Conservation (phyloP, 2,888 invertebrate species). For the Rhimphoctona megacephalus region DNA sequence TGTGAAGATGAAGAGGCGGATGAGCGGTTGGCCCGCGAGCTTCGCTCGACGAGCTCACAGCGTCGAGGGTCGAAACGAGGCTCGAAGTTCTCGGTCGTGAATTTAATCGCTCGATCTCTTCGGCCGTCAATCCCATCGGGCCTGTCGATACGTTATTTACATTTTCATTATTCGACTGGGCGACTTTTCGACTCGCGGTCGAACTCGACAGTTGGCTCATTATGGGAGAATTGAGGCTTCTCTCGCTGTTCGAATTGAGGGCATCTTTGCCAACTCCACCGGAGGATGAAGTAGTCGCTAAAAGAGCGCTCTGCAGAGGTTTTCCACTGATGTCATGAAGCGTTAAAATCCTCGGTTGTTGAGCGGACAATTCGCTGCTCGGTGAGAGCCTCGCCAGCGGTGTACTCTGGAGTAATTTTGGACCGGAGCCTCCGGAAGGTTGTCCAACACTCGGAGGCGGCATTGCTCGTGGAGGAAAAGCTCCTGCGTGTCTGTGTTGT, state of each 20-base stretch:
- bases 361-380: conserved; percentile 95
- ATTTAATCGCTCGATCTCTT: conserved; percentile 96
- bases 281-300: conserved; percentile 95
- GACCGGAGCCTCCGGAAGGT: conserved; percentile 84
- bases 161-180: conserved; percentile 88
- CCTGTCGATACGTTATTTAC: conserved; percentile 87
- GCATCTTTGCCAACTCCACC: conserved; percentile 95
- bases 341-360: conserved; percentile 96
- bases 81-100: conserved; percentile 95
- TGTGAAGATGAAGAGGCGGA: conserved; percentile 89
- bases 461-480: conserved; percentile 90
- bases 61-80: conserved; percentile 94
- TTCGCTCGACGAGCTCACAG: conserved; percentile 96
- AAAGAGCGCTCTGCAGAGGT: conserved; percentile 94
- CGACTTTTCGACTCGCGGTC: conserved; percentile 91
- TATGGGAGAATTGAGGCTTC: conserved; percentile 96
- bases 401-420: conserved; percentile 93
- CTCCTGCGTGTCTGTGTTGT: conserved; percentile 86
- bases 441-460: conserved; percentile 89
- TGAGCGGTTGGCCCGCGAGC: conserved; percentile 90
- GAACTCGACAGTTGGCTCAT: conserved; percentile 96
- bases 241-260: conserved; percentile 95
- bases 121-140: conserved; percentile 94
- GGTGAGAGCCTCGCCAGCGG: conserved; percentile 96
- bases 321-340: conserved; percentile 97